phyloP scores from a whole-genome alignment of 35 echinoderm and acorn worm genomes.

The Amphiura filiformis region DNA sequence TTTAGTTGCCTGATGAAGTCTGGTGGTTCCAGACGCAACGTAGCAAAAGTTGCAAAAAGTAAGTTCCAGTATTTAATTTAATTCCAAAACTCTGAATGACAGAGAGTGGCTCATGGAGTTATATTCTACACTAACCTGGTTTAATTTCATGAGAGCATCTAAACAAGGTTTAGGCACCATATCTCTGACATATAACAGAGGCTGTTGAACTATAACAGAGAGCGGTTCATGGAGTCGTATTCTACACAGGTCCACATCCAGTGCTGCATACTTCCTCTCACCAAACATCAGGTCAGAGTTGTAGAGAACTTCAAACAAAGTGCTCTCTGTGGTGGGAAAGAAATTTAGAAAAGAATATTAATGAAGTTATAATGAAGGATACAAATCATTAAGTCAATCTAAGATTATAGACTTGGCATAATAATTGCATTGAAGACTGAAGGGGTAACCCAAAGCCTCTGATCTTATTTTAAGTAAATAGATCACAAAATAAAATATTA shows the following conservation, averaged over 20 bases:
- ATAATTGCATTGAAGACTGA: too few relatives aligned
- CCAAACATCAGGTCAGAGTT: slow-evolving; percentile 92
- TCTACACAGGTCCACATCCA: slow-evolving; percentile 88
- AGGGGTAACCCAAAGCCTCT: too few relatives aligned
- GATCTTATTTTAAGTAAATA: too few relatives aligned
- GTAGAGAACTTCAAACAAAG: slow-evolving; percentile 83
- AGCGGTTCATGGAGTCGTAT: slow-evolving; percentile 91
- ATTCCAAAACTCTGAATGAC: too few relatives aligned
- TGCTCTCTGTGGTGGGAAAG: slow-evolving; percentile 52
- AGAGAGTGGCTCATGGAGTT: slow-evolving; percentile 93
- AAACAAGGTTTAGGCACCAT: slow-evolving; percentile 91
- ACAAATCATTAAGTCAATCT: too few relatives aligned
- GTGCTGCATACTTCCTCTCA: slow-evolving; percentile 72
- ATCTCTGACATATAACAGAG: slow-evolving; percentile 90
- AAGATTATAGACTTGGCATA: too few relatives aligned
- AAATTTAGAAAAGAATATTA: background rate
- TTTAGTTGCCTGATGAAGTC: too few relatives aligned
- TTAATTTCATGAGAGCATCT: slow-evolving; percentile 85
- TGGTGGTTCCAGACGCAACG: too few relatives aligned
- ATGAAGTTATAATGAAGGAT: too few relatives aligned
- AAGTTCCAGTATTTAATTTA: too few relatives aligned
- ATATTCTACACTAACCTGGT: slow-evolving; percentile 85
- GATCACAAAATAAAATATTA: too few relatives aligned
- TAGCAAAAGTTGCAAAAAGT: too few relatives aligned
- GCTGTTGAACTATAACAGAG: slow-evolving; percentile 83